Conservation (phyloP, 2,888 invertebrate species). For the Trypoxylon attenuatum region DNA sequence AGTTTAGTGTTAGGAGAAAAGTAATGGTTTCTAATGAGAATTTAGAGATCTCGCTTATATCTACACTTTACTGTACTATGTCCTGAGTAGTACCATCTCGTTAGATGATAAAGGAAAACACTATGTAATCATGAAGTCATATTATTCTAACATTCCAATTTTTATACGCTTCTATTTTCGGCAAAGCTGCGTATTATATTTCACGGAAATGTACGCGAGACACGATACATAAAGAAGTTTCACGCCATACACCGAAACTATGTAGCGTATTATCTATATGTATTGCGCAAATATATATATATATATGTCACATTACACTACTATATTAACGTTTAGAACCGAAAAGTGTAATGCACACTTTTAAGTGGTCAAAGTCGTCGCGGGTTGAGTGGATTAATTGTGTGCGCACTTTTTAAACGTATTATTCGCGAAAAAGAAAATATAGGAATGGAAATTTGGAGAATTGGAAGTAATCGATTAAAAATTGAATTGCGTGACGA, state of each 20-base stretch:
- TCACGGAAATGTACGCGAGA: background rate
- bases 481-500: too few species aligned
- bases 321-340: slow-evolving; percentile 15
- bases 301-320: slow-evolving; percentile 23
- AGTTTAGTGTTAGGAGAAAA: background rate
- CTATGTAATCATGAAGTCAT: slow-evolving; percentile 6
- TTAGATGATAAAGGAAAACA: background rate
- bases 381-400: slow-evolving; percentile 7
- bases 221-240: too few species aligned
- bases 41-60: background rate
- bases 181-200: slow-evolving; percentile 14
- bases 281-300: slow-evolving; percentile 33
- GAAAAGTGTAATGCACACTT: slow-evolving; percentile 6
- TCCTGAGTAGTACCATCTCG: background rate
- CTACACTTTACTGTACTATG: background rate
- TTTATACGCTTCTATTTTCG: slow-evolving; percentile 22
- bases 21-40: background rate
- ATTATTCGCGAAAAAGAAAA: too few species aligned
- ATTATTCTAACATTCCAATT: slow-evolving; percentile 33
- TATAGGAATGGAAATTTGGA: too few species aligned
- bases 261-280: slow-evolving; percentile 20
- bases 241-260: slow-evolving; percentile 9
- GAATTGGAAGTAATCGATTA: background rate
- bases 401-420: background rate
- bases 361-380: slow-evolving; percentile 8